phyloP scores from a whole-genome alignment of 2,888 invertebrate species.

The Brachypalpus laphriformis region DNA sequence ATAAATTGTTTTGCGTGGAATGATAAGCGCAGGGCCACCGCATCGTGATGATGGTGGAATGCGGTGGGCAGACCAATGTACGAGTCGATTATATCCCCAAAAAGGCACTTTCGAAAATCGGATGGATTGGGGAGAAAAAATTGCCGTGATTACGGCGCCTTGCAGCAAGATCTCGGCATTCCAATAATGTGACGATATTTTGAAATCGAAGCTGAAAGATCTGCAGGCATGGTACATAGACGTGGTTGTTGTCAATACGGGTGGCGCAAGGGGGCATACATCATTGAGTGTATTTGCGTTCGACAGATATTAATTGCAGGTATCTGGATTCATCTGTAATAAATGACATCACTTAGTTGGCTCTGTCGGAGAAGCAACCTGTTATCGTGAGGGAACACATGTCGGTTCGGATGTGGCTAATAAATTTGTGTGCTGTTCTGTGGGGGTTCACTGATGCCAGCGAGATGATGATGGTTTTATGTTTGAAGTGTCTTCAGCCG shows the following conservation, averaged over 20 bases:
- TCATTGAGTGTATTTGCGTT: conserved; percentile 47
- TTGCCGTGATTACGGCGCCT: conserved; percentile 43
- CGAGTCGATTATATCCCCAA: neutral
- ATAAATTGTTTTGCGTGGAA: conserved; percentile 63
- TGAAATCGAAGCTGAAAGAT: conserved; percentile 46
- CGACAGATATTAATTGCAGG: conserved; percentile 74
- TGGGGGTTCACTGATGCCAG: conserved; percentile 15
- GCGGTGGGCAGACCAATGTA: conserved; percentile 34
- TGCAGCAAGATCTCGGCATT: conserved; percentile 54
- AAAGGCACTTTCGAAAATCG: conserved; percentile 67
- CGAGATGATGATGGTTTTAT: conserved; percentile 44
- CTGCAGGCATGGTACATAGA: too few species aligned
- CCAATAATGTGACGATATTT: conserved; percentile 65
- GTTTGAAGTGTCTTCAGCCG: conserved; percentile 21
- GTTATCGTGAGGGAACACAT: conserved; percentile 73
- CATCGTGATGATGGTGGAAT: conserved; percentile 25
- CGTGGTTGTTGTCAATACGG: neutral
- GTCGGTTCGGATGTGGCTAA: conserved; percentile 72
- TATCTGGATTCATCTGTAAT: conserved; percentile 74
- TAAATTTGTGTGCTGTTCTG: conserved; percentile 61
- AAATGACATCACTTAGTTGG: conserved; percentile 75
- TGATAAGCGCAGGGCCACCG: conserved; percentile 61
- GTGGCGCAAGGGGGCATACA: conserved; percentile 30
- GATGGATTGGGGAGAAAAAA: conserved; percentile 55
- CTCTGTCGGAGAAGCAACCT: conserved; percentile 69